These are phyloP conservation scores for Sebastes variabilis DNA, from an alignment of 2,797 vertebrate genomes.

Conservation along the genomic window DNA sequence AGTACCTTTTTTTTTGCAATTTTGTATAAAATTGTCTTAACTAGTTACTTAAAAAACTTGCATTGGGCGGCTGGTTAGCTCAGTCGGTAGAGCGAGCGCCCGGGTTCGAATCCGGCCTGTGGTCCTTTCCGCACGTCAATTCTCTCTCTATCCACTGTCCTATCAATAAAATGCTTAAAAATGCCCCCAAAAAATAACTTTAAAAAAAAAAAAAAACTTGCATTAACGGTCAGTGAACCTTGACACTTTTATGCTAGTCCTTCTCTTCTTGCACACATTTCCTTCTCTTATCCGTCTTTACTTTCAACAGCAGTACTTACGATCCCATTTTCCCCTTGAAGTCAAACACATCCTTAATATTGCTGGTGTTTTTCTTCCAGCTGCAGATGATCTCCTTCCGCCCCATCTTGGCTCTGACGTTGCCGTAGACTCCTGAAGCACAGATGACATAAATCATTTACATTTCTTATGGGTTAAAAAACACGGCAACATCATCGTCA, in stretches of 20 bases:
- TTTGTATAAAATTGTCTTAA: not conserved
- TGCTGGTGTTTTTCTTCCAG: slow-evolving; percentile 93
- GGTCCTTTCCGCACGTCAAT: too few relatives aligned
- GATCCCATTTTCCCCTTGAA: slow-evolving; percentile 94
- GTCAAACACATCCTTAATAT: slow-evolving; percentile 92
- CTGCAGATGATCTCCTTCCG: slow-evolving; percentile 87
- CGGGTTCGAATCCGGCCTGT: too few relatives aligned
- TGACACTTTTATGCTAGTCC: not conserved
- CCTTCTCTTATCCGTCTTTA: not conserved
- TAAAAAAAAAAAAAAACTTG: too few relatives aligned
- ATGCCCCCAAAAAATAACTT: too few relatives aligned
- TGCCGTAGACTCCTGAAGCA: slow-evolving; percentile 65
- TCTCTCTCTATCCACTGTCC: too few relatives aligned
- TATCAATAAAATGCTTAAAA: too few relatives aligned
- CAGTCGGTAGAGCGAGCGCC: too few relatives aligned
- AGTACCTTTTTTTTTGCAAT: not conserved
- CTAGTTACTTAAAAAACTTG: not conserved
- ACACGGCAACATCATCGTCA: not conserved
- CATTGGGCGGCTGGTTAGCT: too few relatives aligned
- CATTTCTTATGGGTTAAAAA: not conserved
- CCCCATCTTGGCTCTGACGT: slow-evolving; percentile 89
- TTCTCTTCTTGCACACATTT: not conserved
- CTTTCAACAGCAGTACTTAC: slow-evolving; percentile 81
- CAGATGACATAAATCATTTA: not conserved
- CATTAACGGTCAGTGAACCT: not conserved